These are phyloP conservation scores for Eutolmus rufibarbis DNA, from an alignment of 2,888 invertebrate genomes.

Conservation along the genomic window DNA sequence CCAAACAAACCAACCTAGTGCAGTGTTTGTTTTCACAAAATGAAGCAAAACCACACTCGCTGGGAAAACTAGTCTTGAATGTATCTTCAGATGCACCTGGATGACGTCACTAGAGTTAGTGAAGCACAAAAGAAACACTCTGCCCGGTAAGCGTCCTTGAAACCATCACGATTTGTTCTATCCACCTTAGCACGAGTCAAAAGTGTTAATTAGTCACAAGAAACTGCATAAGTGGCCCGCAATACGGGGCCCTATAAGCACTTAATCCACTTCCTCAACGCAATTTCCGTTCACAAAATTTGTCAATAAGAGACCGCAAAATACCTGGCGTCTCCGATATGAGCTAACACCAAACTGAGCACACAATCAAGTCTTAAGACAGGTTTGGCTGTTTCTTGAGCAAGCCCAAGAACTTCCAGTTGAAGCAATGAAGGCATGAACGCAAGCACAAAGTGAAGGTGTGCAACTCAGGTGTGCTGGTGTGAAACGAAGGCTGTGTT, in stretches of 20 bases:
- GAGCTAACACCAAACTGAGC: slow-evolving; percentile 42
- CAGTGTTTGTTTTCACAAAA: background rate
- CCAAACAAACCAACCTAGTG: background rate
- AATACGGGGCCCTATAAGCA: background rate
- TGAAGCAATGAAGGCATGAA: background rate
- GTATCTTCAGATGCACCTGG: background rate
- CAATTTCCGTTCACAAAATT: slow-evolving; percentile 11
- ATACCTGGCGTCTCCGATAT: slow-evolving; percentile 42
- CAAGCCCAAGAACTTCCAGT: slow-evolving; percentile 5
- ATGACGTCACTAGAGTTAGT: background rate
- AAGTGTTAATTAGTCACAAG: background rate
- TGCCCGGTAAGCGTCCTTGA: background rate
- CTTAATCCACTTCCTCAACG: background rate
- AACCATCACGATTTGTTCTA: background rate
- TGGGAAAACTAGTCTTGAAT: background rate
- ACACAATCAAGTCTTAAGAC: slow-evolving; percentile 35
- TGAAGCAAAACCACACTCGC: background rate
- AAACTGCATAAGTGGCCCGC: background rate
- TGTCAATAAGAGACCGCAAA: slow-evolving; percentile 7
- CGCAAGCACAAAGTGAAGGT: background rate
- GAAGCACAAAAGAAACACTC: background rate
- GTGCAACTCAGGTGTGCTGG: background rate
- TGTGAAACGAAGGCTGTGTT: background rate
- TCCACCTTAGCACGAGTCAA: background rate
- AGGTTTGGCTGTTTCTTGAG: slow-evolving; percentile 28